Conservation (phyloP, 2,888 invertebrate species). For the Anticlea derivata region DNA sequence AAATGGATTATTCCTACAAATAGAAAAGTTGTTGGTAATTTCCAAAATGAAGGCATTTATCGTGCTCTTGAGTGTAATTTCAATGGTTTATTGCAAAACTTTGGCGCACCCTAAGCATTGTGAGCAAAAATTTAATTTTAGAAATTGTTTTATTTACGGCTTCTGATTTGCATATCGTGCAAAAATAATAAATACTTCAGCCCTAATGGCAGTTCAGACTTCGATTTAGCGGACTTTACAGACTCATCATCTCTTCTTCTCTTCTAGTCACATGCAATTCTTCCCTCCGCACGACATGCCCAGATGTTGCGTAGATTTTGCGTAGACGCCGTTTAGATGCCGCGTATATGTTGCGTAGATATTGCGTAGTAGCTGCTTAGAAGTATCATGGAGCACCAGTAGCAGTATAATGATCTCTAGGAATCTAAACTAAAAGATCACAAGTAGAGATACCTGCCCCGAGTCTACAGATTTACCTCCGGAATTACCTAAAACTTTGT, state of each 20-base stretch:
- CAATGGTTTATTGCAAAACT: conserved; percentile 53
- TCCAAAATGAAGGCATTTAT: conserved; percentile 56
- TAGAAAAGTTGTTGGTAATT: conserved; percentile 37
- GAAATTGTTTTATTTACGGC: conserved; percentile 3
- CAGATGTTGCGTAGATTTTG: neutral
- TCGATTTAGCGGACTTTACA: neutral
- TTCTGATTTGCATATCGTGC: conserved; percentile 2
- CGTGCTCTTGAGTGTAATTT: conserved; percentile 49
- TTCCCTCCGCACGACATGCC: too few species aligned
- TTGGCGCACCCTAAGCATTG: conserved; percentile 44
- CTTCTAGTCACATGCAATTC: too few species aligned
- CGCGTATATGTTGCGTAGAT: neutral
- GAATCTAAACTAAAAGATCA: too few species aligned
- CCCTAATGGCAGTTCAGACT: neutral
- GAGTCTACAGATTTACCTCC: too few species aligned
- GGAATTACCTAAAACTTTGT: neutral
- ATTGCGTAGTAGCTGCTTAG: neutral
- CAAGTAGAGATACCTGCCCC: too few species aligned
- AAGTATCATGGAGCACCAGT: neutral
- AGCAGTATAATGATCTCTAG: too few species aligned
- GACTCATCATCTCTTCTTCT: too few species aligned
- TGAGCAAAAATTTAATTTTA: conserved; percentile 39
- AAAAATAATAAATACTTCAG: neutral
- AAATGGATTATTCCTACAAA: conserved; percentile 33
- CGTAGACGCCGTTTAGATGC: neutral